Evolutionary conservation across 2,888 invertebrate species (phyloP).

Genomic region (Parnassius apollo): DNA sequence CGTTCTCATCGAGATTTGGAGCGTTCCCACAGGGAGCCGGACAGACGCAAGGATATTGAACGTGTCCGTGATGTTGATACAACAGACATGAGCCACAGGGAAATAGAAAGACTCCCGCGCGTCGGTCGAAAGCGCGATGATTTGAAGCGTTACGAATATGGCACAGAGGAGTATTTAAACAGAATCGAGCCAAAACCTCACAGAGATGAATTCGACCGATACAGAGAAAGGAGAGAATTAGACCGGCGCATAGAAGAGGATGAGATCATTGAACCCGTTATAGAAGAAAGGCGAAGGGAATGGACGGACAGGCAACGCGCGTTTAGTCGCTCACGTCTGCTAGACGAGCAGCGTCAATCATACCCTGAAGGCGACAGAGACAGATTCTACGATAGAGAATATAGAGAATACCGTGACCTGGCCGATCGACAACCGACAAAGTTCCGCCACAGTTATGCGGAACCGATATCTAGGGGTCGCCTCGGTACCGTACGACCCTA

Average conservation of each 20-base stretch:
- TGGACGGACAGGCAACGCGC: slow-evolving; percentile 72
- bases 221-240: slow-evolving; percentile 65
- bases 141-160: slow-evolving; percentile 68
- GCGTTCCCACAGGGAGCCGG: slow-evolving; percentile 43
- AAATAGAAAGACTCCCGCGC: slow-evolving; percentile 70
- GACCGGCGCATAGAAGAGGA: slow-evolving; percentile 74
- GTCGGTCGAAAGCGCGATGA: slow-evolving; percentile 72
- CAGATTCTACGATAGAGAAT: slow-evolving; percentile 69
- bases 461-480: slow-evolving; percentile 80
- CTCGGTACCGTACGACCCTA: slow-evolving; percentile 76
- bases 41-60: slow-evolving; percentile 61
- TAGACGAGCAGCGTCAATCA: slow-evolving; percentile 72
- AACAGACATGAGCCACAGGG: slow-evolving; percentile 57
- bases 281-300: slow-evolving; percentile 66
- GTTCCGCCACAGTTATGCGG: slow-evolving; percentile 85
- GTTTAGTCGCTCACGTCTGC: slow-evolving; percentile 70
- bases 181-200: slow-evolving; percentile 64
- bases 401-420: slow-evolving; percentile 67
- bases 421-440: slow-evolving; percentile 69
- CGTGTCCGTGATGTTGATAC: slow-evolving; percentile 55
- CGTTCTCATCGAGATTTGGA: slow-evolving; percentile 65
- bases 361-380: slow-evolving; percentile 68
- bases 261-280: slow-evolving; percentile 70
- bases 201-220: slow-evolving; percentile 66
- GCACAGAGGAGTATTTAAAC: slow-evolving; percentile 68